Evolutionary conservation across 2,797 vertebrate species (phyloP).

Genomic region (Gymnodraco acuticeps): DNA sequence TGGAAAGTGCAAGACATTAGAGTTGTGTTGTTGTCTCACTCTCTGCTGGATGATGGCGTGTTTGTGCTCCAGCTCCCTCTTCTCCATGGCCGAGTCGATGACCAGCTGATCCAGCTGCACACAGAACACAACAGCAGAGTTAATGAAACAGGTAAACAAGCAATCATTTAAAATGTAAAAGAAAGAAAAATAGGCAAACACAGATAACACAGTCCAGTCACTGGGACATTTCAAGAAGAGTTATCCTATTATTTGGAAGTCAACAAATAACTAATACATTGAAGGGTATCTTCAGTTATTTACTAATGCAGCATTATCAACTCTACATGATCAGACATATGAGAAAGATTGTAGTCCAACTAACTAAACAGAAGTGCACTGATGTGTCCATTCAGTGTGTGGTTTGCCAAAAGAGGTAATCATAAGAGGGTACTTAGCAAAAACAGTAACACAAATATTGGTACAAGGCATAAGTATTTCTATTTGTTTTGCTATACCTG

Average conservation of each 20-base stretch:
- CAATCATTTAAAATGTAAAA: not conserved
- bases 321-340: not conserved
- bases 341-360: not conserved
- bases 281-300: not conserved
- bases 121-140: constrained; percentile 28
- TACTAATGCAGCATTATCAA: not conserved
- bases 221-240: not conserved
- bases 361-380: not conserved
- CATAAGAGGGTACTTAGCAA: not conserved
- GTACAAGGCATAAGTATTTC: not conserved
- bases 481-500: constrained; percentile 84
- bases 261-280: not conserved
- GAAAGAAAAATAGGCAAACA: not conserved
- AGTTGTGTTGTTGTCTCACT: constrained; percentile 80
- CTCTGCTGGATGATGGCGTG: constrained; percentile 96
- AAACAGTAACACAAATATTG: not conserved
- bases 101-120: constrained; percentile 96
- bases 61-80: constrained; percentile 97
- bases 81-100: constrained; percentile 96
- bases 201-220: not conserved
- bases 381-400: not conserved
- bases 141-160: constrained; percentile 5
- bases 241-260: not conserved
- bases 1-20: not conserved
- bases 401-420: not conserved